Evolutionary conservation across 1,140 invertebrate genomes (phyloP), one percentile per base, ranked within the genome.

Genomic region (Whitmania pigra): DNA sequence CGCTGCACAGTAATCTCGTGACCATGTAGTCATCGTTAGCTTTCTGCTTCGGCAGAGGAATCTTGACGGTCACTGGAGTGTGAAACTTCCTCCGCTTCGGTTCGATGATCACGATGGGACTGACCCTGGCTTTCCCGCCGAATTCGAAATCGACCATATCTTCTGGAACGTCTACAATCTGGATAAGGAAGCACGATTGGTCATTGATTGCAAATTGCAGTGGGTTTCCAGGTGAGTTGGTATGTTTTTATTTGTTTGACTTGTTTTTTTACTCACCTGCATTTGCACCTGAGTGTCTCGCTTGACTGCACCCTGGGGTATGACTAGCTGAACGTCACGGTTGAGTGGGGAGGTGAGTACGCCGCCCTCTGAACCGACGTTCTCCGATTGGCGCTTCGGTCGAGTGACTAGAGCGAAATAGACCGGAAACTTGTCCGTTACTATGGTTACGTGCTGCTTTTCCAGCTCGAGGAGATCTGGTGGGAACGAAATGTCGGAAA

Each of bases 341-440:
- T 95, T 92, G 13, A 97, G 93, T 3, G 91, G 94, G 40, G 93
- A 96, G 74, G 91, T 93, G 66, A 97, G 90, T 87, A 97, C 93
- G 69, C 94, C 94, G 78, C 94, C 94, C 83, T 96, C 93, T 15
- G 94, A 90, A 60, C 94, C 94, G 75, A 98, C 94, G 25, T 92
- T 91, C 79, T 96, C 92, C n/a, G 95, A 80, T 82, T 97, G 94
- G 83, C 97, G 94, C 31, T 92, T 87, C 72, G 97, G 89, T 72
- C 94, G 88, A 0, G 92, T 93, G 15, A 97, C 89, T 25, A 97
- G 89, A 0, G 94, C 94, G 79, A 97, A 97, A 81, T 97, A 98
- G 83, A 96, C 93, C 0, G 94, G 94, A 79, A 98, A 97, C 78
- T 97, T 93, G 67, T 90, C 92, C 0, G 94, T 96, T 63, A 97